phyloP scores from a whole-genome alignment of 2,888 invertebrate genomes.

The Zaprionus bogoriensis region DNA sequence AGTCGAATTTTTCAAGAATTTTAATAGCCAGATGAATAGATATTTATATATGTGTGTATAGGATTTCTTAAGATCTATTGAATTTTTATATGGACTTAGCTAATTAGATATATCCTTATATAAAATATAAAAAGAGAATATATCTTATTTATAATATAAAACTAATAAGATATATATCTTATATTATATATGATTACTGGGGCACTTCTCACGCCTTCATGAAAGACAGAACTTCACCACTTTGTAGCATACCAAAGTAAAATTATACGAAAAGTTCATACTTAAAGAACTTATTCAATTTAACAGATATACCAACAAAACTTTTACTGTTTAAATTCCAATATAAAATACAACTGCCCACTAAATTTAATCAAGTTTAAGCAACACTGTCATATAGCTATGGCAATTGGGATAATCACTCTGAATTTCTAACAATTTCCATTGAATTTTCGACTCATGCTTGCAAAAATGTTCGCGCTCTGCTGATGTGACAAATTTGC shows the following conservation, averaged over 20 bases:
- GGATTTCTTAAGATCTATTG: too few relatives aligned
- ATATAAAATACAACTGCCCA: neutral
- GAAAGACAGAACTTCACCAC: too few relatives aligned
- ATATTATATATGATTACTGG: too few relatives aligned
- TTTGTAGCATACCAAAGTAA: too few relatives aligned
- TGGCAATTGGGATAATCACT: neutral
- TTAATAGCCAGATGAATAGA: neutral
- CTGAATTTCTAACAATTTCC: neutral
- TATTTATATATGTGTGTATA: too few relatives aligned
- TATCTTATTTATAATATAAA: too few relatives aligned
- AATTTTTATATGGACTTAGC: too few relatives aligned
- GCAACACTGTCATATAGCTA: neutral
- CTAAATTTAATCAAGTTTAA: neutral
- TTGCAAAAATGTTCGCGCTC: neutral
- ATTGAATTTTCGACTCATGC: neutral
- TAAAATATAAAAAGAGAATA: too few relatives aligned
- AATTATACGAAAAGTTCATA: too few relatives aligned
- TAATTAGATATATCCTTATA: too few relatives aligned
- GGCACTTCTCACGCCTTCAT: too few relatives aligned
- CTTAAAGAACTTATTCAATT: neutral
- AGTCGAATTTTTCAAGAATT: neutral
- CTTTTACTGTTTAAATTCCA: neutral
- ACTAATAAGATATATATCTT: too few relatives aligned
- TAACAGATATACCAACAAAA: neutral
- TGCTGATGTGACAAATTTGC: constrained; percentile 9